Base-by-base conservation (phyloP, 2,888 invertebrate species). In the Trissolcus japonicus region DNA sequence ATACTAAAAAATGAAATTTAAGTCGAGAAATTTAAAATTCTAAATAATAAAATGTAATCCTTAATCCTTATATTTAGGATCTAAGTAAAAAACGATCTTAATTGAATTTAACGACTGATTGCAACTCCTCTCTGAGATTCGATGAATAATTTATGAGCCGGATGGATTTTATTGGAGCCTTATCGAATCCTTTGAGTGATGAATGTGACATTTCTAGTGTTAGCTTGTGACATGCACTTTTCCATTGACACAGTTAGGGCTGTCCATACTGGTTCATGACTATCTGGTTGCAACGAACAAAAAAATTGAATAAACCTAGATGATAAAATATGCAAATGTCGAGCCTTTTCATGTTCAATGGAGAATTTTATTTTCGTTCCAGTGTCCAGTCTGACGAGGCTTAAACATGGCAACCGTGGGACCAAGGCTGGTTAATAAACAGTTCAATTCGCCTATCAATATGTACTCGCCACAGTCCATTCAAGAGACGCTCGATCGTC, bases 371-470 rank as follows among this genome's bases (percentile, higher is more conserved):
- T 43, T 46, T 46, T 6, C 55, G 43, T 77, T 77, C 48, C 48
- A 67, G 76, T 35, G 54, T n/a, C 19, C n/a, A 19, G 25, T 46
- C 19, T 43, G 48, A 66, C 29, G 50, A 35, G 55, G 60, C 6
- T 53, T 46, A 86, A 92, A 91, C 89, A 94, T 95, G 95, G 93
- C 94, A 86, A 91, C 92, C 86, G 91, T 92, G 90, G 92, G 91
- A 85, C 92, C 93, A 85, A 91, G 90, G 88, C 91, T 96, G 90
- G 95, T 95, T 83, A 95, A 95, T 91, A 95, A 95, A 90, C 96
- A 96, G 90, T 96, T 95, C 91, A 96, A 96, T 91, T 94, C 95
- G 81, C 96, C 96, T 80, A 95, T 96, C 85, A 94, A 94, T 88
- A 91, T 96, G 69, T 96, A 96, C 89, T 96, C 96, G 43, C 93